Percentiles rank a stretch among this genome's conserved stretches.
Evolutionary conservation across 2,888 invertebrate genomes (phyloP).

Genomic region (Aphrophora alni): DNA sequence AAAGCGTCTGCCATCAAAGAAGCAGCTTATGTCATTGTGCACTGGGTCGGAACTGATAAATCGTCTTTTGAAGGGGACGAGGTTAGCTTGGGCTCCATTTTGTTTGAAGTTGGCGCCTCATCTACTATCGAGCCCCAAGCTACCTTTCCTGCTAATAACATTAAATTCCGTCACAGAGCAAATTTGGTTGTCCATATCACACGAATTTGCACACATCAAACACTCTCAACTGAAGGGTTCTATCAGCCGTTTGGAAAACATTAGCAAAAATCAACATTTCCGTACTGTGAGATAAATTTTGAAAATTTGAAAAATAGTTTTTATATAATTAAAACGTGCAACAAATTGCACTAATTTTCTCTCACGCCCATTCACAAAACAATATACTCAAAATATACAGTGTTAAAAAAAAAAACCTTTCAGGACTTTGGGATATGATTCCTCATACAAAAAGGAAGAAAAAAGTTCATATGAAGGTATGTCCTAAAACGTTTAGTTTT

Average conservation of each 20-base stretch:
- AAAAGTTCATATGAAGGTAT: too few relatives aligned
- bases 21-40: conserved; percentile 10
- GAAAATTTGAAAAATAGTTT: too few relatives aligned
- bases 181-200: conserved; percentile 41
- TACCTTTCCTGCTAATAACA: conserved; percentile 33
- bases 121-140: conserved; percentile 28
- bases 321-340: too few relatives aligned
- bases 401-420: too few relatives aligned
- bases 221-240: background rate
- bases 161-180: conserved; percentile 39
- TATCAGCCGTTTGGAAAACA: background rate
- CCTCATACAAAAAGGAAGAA: too few relatives aligned
- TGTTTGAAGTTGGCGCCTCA: conserved; percentile 39
- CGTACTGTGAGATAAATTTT: too few relatives aligned
- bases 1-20: conserved; percentile 23
- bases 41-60: conserved; percentile 6
- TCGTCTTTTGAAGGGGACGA: conserved; percentile 4
- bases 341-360: too few relatives aligned
- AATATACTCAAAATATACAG: too few relatives aligned
- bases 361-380: too few relatives aligned
- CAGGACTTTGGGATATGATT: too few relatives aligned
- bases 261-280: background rate
- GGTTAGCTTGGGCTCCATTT: conserved; percentile 22
- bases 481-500: too few relatives aligned
- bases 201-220: conserved; percentile 41